Conservation (phyloP, 2,888 invertebrate species). For the Machimus atricapillus region DNA sequence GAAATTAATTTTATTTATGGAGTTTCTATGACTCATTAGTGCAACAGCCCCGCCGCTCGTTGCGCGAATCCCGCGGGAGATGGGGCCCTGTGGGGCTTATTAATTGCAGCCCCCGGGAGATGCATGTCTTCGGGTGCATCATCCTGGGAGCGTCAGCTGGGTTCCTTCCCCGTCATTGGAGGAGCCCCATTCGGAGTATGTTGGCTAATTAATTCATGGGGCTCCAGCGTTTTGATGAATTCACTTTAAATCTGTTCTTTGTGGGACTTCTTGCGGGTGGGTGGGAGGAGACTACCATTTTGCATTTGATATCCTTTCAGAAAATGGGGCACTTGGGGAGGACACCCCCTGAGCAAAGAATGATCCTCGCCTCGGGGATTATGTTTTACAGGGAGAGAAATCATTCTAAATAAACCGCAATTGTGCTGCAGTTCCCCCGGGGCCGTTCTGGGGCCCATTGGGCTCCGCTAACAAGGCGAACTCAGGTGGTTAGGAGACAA, state of each 20-base stretch:
- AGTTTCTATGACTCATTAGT: slow-evolving; percentile 23
- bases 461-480: neutral
- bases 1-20: slow-evolving; percentile 25
- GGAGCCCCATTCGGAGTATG: neutral
- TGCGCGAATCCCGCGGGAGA: neutral
- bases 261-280: neutral
- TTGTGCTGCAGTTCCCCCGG: neutral
- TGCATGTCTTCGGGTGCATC: neutral
- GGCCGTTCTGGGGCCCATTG: neutral
- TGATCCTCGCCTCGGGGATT: neutral
- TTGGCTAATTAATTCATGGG: neutral
- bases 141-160: neutral
- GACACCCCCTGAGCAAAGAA: neutral
- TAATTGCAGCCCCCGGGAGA: neutral
- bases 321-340: neutral
- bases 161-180: neutral
- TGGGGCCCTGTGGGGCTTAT: neutral
- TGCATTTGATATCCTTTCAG: neutral
- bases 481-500: neutral
- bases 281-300: neutral
- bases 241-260: neutral
- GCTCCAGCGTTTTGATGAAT: neutral
- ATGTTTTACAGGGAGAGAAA: neutral
- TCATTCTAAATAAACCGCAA: neutral
- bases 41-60: neutral